Base-by-base conservation (phyloP, 2,797 vertebrate species). In the Chloroceryle amazona region DNA sequence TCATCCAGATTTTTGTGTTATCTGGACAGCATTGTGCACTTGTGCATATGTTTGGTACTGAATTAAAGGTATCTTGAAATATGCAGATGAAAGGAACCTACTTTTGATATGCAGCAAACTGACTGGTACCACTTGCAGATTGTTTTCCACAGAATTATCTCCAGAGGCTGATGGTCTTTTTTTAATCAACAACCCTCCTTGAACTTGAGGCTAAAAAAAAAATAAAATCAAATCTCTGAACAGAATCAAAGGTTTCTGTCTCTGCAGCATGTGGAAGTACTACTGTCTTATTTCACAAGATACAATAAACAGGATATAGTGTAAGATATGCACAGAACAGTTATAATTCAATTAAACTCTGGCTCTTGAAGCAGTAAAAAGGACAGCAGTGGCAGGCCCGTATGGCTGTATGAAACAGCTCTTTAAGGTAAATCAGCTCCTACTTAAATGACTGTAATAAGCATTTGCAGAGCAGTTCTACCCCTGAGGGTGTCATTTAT, bases 391-490 rank as follows among this genome's bases (percentile, higher is more conserved):
- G 98, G 98, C 99, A 99, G 98, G 96, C 81, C 97, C 96, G 88
- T 98, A 98, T 2, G 79, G 98, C 98, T 98, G 98, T 98, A 98
- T 98, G 98, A 98, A 99, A 99, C 99, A 99, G 98, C 98, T 98
- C 98, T 99, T 99, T 99, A 99, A 99, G 99, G 99, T 99, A 99
- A 99, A 99, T 99, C 99, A 99, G 98, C 99, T 99, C 98, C 98
- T 99, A 98, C 98, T 99, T 99, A 99, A 99, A 98, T 99, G 98
- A 97, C 97, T 98, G 98, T 99, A 99, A 99, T 99, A 99, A 99
- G 98, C 98, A 98, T 97, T 98, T 94, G 91, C 97, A 97, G 97
- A 98, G 98, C 98, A 98, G 98, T 97, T 91, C 97, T 98, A 98
- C 98, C 98, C 99, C 99, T 98, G 98, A 98, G 99, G 99, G 98